Evolutionary conservation across 2,888 invertebrate species (phyloP).

Genomic region (Clanis bilineata): DNA sequence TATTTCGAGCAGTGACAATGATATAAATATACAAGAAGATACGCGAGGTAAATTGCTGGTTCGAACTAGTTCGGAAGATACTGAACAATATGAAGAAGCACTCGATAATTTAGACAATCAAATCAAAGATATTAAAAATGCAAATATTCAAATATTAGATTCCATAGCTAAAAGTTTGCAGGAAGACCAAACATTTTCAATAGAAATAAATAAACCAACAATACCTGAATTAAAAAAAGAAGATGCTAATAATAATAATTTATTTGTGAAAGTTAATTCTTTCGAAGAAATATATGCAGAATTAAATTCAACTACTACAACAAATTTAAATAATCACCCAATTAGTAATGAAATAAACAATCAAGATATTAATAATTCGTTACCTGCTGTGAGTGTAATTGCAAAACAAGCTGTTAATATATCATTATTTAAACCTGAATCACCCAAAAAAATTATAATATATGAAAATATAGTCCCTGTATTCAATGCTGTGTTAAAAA

Average conservation of each 20-base stretch:
- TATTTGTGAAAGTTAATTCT: conserved; percentile 57
- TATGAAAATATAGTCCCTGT: conserved; percentile 42
- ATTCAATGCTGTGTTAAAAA: conserved; percentile 49
- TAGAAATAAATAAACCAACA: conserved; percentile 41
- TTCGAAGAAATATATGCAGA: conserved; percentile 77
- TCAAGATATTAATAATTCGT: not conserved
- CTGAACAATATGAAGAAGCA: conserved; percentile 76
- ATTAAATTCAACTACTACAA: conserved; percentile 39
- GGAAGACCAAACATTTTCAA: conserved; percentile 58
- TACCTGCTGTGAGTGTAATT: conserved; percentile 23
- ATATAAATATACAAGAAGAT: not conserved
- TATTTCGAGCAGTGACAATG: conserved; percentile 46
- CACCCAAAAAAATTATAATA: conserved; percentile 43
- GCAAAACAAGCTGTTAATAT: conserved; percentile 43
- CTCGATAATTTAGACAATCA: conserved; percentile 71
- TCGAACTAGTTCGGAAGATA: conserved; percentile 73
- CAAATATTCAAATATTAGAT: conserved; percentile 70
- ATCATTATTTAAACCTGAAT: conserved; percentile 35
- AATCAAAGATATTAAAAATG: conserved; percentile 62
- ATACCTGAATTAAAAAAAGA: conserved; percentile 31
- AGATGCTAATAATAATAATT: conserved; percentile 67
- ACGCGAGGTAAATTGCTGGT: conserved; percentile 25
- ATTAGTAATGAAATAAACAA: not conserved
- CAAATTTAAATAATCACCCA: conserved; percentile 15
- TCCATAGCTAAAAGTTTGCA: conserved; percentile 73